These are phyloP conservation scores for Fulmarus glacialis DNA, from an alignment of 2,113 vertebrate genomes.

Conservation along the genomic window DNA sequence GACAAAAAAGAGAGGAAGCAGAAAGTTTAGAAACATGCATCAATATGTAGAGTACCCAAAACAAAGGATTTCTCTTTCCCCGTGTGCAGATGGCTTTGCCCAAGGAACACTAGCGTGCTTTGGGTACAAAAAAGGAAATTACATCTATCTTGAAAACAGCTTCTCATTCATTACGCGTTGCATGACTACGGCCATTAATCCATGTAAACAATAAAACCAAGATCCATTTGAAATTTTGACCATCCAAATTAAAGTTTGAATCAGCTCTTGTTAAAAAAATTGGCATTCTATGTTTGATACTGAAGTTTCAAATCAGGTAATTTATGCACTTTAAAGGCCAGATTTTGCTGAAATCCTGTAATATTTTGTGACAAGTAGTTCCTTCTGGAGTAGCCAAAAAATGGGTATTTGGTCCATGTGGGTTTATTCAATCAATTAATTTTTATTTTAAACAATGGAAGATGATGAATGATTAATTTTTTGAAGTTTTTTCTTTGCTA, in stretches of 20 bases:
- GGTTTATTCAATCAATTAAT: neutral
- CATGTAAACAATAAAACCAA: neutral
- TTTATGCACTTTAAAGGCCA: neutral
- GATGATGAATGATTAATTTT: neutral
- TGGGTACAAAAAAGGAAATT: slow-evolving; percentile 22
- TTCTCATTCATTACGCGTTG: neutral
- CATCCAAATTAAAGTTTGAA: neutral
- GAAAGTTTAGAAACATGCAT: neutral
- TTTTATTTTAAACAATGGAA: neutral
- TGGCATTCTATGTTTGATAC: neutral
- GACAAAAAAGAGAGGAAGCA: neutral
- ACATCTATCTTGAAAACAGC: neutral
- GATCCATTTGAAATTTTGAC: neutral
- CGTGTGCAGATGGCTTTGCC: neutral
- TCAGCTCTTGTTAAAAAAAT: neutral
- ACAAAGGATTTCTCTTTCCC: slow-evolving; percentile 29
- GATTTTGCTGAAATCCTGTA: neutral
- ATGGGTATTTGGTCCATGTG: neutral
- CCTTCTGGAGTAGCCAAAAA: neutral
- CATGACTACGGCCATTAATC: neutral
- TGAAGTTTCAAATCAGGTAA: neutral
- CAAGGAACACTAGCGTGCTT: slow-evolving; percentile 3
- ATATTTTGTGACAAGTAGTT: neutral
- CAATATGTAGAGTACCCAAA: neutral
- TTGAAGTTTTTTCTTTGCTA: neutral